Base-by-base conservation (phyloP, 2,113 vertebrate species). In the Gallinago undulata region DNA sequence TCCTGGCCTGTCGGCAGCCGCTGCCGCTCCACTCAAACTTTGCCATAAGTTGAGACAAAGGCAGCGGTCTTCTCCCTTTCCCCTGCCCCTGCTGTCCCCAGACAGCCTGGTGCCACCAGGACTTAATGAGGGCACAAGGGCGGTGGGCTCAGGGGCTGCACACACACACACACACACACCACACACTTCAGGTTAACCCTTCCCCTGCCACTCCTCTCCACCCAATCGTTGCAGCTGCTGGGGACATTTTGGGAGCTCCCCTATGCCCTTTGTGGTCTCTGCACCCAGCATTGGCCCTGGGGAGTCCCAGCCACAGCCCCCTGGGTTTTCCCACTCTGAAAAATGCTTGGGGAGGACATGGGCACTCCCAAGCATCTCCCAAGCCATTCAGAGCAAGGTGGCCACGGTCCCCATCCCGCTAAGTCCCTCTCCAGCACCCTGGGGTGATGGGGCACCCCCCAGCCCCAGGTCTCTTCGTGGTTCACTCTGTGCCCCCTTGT, bases 91-190 rank as follows among this genome's bases (percentile, higher is more conserved):
- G 51, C 81, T 86, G 90, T 69, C 90, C 83, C 77, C 90, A 92
- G 84, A 87, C 90, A 87, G 69, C 35, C 69, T 82, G 84, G 90
- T 92, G 90, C 84, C 90, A 92, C 69, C 55, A 11, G 62, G 55
- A 45, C 47, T 87, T 92, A 92, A 87, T 87, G 90, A 87, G 90
- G 90, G 90, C 90, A 75, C 10, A 4, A 35, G 83, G 83, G 83
- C 68, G 51, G 89, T 74, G 89, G 89, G 89, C 89, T 91, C 11
- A 0, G 75, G 89, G 89, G 89, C 82, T 91, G 89, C 69, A 8
- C 79, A 23, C 37, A 15, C 68, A 33, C 48, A 28, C 28, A 62
- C 56, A 30, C 56, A 37, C 57, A 50, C 35, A 64, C 60, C 41
- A 43, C 53, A n/a, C 53, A 19, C n/a, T 6, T 39, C 33, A 13